Evolutionary conservation across 1,140 invertebrate species (phyloP).

Genomic region (Drosophila sp.): DNA sequence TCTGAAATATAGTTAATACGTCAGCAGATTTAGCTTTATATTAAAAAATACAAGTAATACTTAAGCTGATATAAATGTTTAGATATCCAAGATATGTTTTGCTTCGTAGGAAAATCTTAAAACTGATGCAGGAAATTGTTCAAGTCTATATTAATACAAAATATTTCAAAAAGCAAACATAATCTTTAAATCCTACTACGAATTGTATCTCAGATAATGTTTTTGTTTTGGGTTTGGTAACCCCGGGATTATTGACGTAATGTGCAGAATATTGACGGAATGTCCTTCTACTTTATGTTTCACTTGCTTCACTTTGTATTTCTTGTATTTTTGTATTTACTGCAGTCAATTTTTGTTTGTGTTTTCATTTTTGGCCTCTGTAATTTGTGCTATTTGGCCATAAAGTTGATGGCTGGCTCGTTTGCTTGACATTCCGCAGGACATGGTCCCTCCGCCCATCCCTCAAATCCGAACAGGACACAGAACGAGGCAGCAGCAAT

Average conservation of each 20-base stretch:
- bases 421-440: constrained; percentile 82
- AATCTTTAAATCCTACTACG: background rate
- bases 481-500: constrained; percentile 34
- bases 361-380: constrained; percentile 56
- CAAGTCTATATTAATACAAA: background rate
- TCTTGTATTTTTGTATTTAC: constrained; percentile 29
- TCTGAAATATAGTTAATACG: too few relatives aligned
- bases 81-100: too few relatives aligned
- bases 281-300: constrained; percentile 48
- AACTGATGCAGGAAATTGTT: background rate
- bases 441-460: constrained; percentile 49
- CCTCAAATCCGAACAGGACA: background rate
- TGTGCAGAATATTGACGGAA: constrained; percentile 50
- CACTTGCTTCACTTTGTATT: constrained; percentile 21
- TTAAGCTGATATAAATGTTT: too few relatives aligned
- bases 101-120: too few relatives aligned
- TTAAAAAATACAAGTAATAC: too few relatives aligned
- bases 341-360: constrained; percentile 45
- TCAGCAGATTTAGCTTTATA: too few relatives aligned
- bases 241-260: constrained; percentile 21
- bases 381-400: constrained; percentile 76
- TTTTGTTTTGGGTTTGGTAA: background rate
- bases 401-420: constrained; percentile 78
- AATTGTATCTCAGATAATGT: background rate
- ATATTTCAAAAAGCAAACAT: too few relatives aligned